phyloP scores from a whole-genome alignment of 2,113 vertebrate genomes.

The Raja brachyura region DNA sequence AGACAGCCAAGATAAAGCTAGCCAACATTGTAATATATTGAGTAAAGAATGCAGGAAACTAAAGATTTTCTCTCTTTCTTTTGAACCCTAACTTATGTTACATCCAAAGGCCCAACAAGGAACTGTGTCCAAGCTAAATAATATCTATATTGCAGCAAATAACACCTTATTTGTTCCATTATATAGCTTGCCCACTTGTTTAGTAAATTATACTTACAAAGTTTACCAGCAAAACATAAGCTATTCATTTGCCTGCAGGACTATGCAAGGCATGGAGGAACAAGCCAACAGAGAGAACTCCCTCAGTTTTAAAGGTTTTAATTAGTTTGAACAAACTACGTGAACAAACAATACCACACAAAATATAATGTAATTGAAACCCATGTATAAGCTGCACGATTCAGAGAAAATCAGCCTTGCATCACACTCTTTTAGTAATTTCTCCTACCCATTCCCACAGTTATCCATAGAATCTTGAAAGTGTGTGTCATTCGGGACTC shows the following conservation, averaged over 20 bases:
- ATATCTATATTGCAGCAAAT: not conserved
- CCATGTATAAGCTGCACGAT: not conserved
- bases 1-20: not conserved
- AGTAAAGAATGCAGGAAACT: constrained; percentile 3
- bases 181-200: not conserved
- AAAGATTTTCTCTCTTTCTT: not conserved
- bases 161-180: not conserved
- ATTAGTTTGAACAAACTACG: not conserved
- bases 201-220: not conserved
- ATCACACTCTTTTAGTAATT: not conserved
- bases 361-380: not conserved
- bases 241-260: not conserved
- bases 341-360: not conserved
- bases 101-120: not conserved
- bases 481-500: not conserved
- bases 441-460: not conserved
- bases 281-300: not conserved
- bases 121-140: not conserved
- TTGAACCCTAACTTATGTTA: not conserved
- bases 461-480: not conserved
- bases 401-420: not conserved
- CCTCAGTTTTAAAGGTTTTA: not conserved
- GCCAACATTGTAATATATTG: not conserved
- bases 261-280: not conserved
- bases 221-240: not conserved